Base-by-base conservation (phyloP, 2,797 vertebrate genomes). In the Heterohyrax brucei region DNA sequence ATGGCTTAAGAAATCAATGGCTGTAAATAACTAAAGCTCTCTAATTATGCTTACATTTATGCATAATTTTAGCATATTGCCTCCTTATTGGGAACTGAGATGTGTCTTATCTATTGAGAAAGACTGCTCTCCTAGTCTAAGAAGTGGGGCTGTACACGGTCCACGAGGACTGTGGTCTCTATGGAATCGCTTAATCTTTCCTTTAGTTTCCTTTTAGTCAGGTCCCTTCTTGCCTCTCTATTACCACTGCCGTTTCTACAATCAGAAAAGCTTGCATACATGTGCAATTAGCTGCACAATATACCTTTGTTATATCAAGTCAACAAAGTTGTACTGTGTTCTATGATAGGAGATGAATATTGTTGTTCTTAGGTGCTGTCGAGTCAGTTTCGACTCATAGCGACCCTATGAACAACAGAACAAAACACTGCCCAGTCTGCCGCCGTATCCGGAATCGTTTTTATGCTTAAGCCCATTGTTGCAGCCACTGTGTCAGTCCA, bases 91-190 rank as follows among this genome's bases (percentile, higher is more conserved):
- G 96, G 82, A 86, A 91, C 79, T 62, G 61, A n/a, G 44, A 44
- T 72, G 87, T 78, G 64, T 90, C 90, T 91, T 95, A 96, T 93
- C 93, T 94, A 86, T 93, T 66, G 70, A 73, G 75, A 77, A 92
- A 90, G 76, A 56, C 48, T 33, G 26, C 75, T 77, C 66, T 73
- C 24, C 94, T 92, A 87, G 79, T 78, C 89, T 44, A 91, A 82
- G 75, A 92, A 30, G 9, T 33, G 81, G 70, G 64, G 21, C 50
- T 64, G 1, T 19, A 8, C 24, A 26, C 1, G 30, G 70, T 46
- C 82, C 4, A 24, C 56, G 61, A 66, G 76, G 78, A 5, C 59
- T 44, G 70, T 33, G 59, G 81, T 85, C 64, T 59, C 59, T 87
- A 14, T 4, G 3, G 76, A 86, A 50, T 8, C 77, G 76, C 86